Evolutionary conservation across 2,113 vertebrate species (phyloP), one percentile per base, ranked within the genome.

Genomic region (Eira barbara): DNA sequence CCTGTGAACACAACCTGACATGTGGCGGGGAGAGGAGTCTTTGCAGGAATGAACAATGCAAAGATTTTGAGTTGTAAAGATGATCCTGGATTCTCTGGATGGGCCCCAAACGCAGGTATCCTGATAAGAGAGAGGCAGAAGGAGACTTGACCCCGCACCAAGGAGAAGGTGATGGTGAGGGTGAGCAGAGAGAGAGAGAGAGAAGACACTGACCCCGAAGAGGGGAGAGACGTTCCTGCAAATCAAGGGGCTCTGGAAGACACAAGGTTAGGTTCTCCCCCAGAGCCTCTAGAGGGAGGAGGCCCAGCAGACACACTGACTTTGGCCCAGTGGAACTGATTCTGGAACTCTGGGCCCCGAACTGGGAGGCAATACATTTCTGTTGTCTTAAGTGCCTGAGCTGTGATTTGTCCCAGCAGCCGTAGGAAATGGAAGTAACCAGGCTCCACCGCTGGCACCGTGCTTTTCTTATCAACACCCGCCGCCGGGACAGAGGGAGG

Each of bases 1-100:
- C 7, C 20, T 91, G 20, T 31, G 65, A 81, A 6, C 27, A 12
- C 13, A 57, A 55, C n/a, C 34, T 76, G 23, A 61, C 4, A 18
- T 0, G 21, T 34, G n/a, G 21, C 8, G 20, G 4, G 8, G 8
- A 29, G 1, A 7, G 1, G 0, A 6, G 15, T 47, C n/a, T 84
- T 88, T 29, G 47, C 49, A 78, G 81, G n/a, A 25, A 2, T 31
- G 61, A 80, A 69, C 14, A 18, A 45, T 67, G 20, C 14, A 81
- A 94, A 59, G 3, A 4, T 71, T 74, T 63, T 11, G 80, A 55
- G 17, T 12, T 29, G n/a, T 6, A 25, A 4, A 39, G 25, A n/a
- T 71, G 21, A 27, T 42, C 29, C 55, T 39, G 31, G 36, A 45
- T 17, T 21, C 59, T 17, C 23, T 7, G 45, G 17, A 59, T 12